Evolutionary conservation across 2,113 vertebrate species (phyloP).

Genomic region (Chinchilla lanigera): DNA sequence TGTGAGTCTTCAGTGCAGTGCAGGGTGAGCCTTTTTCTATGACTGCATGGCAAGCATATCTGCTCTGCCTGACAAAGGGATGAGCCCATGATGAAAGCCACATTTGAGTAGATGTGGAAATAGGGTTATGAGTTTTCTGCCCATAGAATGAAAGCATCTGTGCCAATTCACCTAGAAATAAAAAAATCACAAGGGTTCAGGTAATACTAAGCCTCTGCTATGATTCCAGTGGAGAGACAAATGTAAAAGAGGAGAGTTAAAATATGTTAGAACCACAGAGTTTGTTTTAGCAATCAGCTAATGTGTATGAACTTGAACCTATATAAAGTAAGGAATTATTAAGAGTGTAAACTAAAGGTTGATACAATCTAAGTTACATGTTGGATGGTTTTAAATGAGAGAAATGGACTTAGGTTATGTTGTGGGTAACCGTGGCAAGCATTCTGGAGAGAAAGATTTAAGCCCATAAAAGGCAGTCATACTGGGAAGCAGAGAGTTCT

Average conservation of each 20-base stretch:
- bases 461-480: not conserved
- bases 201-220: not conserved
- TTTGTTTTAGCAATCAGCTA: not conserved
- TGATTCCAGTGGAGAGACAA: not conserved
- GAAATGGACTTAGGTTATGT: not conserved
- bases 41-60: not conserved
- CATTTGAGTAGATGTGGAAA: not conserved
- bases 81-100: not conserved
- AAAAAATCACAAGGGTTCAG: not conserved
- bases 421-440: not conserved
- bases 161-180: not conserved
- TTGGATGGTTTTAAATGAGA: not conserved
- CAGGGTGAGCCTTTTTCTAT: not conserved
- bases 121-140: not conserved
- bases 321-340: not conserved
- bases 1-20: not conserved
- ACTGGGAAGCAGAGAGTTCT: fast-evolving
- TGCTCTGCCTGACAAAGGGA: not conserved
- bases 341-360: not conserved
- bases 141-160: not conserved
- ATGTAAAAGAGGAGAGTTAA: not conserved
- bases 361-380: not conserved
- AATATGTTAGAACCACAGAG: not conserved
- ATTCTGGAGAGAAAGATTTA: not conserved
- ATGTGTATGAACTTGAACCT: not conserved